These are phyloP conservation scores for Poeciliopsis turneri DNA, from an alignment of 2,797 vertebrate genomes.

Conservation along the genomic window DNA sequence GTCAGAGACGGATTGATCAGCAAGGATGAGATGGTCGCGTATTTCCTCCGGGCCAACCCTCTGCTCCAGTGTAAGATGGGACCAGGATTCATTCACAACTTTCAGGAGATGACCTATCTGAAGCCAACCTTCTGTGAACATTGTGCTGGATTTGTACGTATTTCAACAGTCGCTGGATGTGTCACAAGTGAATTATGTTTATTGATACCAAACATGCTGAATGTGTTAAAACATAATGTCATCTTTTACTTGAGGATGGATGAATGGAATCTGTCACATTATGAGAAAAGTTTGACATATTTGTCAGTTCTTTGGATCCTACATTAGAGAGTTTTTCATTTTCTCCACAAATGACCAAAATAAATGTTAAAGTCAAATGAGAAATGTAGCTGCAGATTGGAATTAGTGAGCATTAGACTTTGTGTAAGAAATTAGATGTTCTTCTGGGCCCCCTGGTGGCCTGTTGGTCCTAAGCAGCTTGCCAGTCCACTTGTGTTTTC, in stretches of 20 bases:
- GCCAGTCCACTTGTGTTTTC: background rate
- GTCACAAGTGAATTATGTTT: background rate
- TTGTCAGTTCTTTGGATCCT: background rate
- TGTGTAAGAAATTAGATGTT: background rate
- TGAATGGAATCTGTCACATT: background rate
- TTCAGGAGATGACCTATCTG: constrained; percentile 97
- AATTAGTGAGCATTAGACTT: background rate
- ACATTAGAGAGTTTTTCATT: background rate
- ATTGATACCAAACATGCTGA: constrained; percentile 12
- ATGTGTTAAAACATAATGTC: background rate
- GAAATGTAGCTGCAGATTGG: background rate
- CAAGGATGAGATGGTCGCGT: constrained; percentile 98
- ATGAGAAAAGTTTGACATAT: background rate
- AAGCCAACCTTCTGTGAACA: constrained; percentile 98
- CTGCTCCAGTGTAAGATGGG: constrained; percentile 96
- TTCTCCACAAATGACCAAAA: background rate
- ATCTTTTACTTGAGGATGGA: background rate
- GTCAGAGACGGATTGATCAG: constrained; percentile 94
- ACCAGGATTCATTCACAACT: constrained; percentile 94
- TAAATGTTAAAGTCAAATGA: background rate
- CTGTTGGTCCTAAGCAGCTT: background rate
- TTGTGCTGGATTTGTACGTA: constrained; percentile 97
- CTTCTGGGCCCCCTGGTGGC: background rate
- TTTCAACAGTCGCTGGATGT: constrained; percentile 12
- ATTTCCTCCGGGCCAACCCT: constrained; percentile 95